These are phyloP conservation scores for Tenthredo mesomela DNA, from an alignment of 2,888 invertebrate species.

Conservation along the genomic window DNA sequence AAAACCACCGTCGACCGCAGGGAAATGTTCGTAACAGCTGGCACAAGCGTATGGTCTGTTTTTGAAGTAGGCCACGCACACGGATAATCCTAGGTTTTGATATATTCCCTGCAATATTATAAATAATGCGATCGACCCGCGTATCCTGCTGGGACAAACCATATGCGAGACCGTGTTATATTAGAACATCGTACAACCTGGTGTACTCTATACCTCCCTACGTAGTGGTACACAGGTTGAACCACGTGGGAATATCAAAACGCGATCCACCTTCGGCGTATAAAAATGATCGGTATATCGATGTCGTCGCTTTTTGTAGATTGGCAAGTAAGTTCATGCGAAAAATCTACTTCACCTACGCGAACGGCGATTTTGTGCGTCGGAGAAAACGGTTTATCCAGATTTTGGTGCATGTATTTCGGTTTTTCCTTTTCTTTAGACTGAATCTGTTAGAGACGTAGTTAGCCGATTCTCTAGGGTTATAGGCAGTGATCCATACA, in stretches of 20 bases:
- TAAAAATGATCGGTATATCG: not conserved
- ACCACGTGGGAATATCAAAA: slow-evolving; percentile 8
- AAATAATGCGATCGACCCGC: slow-evolving; percentile 42
- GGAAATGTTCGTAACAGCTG: not conserved
- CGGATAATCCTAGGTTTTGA: slow-evolving; percentile 39
- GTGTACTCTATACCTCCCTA: not conserved
- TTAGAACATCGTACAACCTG: slow-evolving; percentile 2
- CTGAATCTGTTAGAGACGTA: not conserved
- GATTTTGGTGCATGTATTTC: not conserved
- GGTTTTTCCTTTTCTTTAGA: not conserved
- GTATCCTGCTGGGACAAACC: slow-evolving; percentile 27
- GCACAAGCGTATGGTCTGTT: not conserved
- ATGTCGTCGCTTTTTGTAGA: not conserved
- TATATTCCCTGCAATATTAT: slow-evolving; percentile 23
- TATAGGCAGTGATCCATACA: not conserved
- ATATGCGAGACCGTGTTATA: slow-evolving; percentile 18
- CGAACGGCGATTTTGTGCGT: not conserved
- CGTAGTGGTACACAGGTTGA: not conserved
- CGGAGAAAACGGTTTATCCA: not conserved
- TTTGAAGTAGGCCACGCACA: slow-evolving; percentile 18
- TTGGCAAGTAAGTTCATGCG: not conserved
- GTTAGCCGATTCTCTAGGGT: not conserved
- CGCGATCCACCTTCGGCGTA: not conserved
- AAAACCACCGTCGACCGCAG: not conserved
- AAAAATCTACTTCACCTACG: not conserved